Evolutionary conservation across 1,140 invertebrate species (phyloP), one percentile per base, ranked within the genome.

Genomic region (Ephestia elutella): DNA sequence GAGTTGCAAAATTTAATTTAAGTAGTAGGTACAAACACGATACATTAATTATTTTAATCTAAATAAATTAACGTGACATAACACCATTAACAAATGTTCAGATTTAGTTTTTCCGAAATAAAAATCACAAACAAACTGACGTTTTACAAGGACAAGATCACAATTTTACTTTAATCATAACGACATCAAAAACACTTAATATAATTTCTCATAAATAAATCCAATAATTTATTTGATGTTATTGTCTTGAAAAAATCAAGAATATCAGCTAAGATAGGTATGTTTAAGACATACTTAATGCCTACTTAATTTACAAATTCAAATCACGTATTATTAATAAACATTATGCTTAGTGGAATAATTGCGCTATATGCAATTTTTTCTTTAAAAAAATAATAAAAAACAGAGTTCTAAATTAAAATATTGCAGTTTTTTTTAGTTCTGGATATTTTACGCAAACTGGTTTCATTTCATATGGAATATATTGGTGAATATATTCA

Each of bases 1-100:
- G 72, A 73, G 49, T 54, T 60, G 57, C 73, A 71, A 71, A 59
- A 57, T 60, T 60, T 64, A 50, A 57, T 32, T 60, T 59, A 49
- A 48, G 30, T 35, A 57, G 30, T n/a, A n/a, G n/a, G n/a, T 19
- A 57, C 19, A 25, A 49, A 18, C 19, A 21, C 44, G 38, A 44
- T 15, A 44, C 38, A 44, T 44, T n/a, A n/a, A n/a, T n/a, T n/a
- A n/a, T n/a, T n/a, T 44, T 44, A 44, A 44, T 44, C 38, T 44
- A 44, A 44, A 44, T 44, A 44, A 44, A 44, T 44, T 15, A 44
- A 3, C 2, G 7, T 15, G 38, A 44, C 15, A 2, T 44, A 11
- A 44, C 38, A 44, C 38, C 13, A 44, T 17, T 4, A 44, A 44
- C 38, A 44, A 44, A 44, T 13, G 38, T 15, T n/a, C 13, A 44